A percentile compares a stretch with the other conserved stretches of the same genome.
Evolutionary conservation across 2,113 vertebrate species (phyloP).

Genomic region (Anhinga anhinga): DNA sequence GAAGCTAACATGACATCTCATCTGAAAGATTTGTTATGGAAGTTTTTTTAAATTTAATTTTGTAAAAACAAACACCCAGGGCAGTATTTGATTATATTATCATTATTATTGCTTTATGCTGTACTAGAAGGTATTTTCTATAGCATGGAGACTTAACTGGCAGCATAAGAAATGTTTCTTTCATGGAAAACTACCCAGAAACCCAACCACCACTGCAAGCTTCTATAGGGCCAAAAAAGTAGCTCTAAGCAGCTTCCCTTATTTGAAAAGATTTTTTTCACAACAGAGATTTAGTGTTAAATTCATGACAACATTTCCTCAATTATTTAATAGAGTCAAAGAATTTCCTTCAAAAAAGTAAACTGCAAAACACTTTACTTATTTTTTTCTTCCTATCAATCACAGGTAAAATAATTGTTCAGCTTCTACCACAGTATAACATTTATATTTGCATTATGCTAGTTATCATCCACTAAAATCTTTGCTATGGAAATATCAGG

Average conservation of each 20-base stretch:
- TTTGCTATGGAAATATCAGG: constrained; percentile 14
- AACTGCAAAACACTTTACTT: not conserved
- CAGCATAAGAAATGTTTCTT: not conserved
- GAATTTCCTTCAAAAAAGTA: not conserved
- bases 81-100: not conserved
- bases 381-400: not conserved
- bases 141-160: not conserved
- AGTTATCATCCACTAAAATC: constrained; percentile 12
- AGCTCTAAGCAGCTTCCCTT: not conserved
- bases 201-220: not conserved
- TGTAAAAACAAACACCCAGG: not conserved
- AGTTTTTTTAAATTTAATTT: not conserved
- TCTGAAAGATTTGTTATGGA: not conserved
- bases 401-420: not conserved
- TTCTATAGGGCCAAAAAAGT: not conserved
- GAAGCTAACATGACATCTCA: not conserved
- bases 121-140: not conserved
- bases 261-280: not conserved
- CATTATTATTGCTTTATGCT: not conserved
- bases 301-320: not conserved
- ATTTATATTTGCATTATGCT: constrained; percentile 10
- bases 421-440: not conserved
- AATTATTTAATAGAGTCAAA: not conserved
- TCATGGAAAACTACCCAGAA: not conserved
- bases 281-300: not conserved